Percentiles rank a stretch among this genome's conserved stretches.
Conservation (phyloP, 2,888 invertebrate genomes). For the Parnassius mnemosyne region DNA sequence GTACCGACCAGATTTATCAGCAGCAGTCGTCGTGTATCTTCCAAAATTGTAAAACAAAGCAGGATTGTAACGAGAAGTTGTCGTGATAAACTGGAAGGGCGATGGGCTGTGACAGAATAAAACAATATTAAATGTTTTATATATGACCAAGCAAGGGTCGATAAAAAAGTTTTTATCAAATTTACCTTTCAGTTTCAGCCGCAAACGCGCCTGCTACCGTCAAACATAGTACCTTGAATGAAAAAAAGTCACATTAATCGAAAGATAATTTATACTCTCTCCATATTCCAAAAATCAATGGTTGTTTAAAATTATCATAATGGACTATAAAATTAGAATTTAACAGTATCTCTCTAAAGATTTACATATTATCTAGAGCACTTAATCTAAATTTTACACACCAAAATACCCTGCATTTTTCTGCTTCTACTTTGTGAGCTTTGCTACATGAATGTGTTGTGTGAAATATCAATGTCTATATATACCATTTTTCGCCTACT, state of each 20-base stretch:
- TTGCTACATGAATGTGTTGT: slow-evolving; percentile 30
- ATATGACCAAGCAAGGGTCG: too few relatives aligned
- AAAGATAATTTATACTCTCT: slow-evolving; percentile 9
- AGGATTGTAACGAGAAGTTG: slow-evolving; percentile 21
- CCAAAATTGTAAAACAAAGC: slow-evolving; percentile 15
- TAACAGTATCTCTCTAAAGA: slow-evolving; percentile 15
- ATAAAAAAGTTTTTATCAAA: not conserved
- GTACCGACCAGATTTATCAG: slow-evolving; percentile 24
- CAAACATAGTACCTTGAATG: slow-evolving; percentile 26
- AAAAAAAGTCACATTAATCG: slow-evolving; percentile 14
- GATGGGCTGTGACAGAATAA: slow-evolving; percentile 14
- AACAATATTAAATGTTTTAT: not conserved
- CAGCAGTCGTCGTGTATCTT: slow-evolving; percentile 15
- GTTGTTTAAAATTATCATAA: slow-evolving; percentile 22
- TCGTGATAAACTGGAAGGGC: slow-evolving; percentile 20
- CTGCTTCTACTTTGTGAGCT: slow-evolving; percentile 28
- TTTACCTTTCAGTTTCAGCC: slow-evolving; percentile 24
- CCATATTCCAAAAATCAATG: slow-evolving; percentile 15
- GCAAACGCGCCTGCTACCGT: slow-evolving; percentile 24
- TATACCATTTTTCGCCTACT: slow-evolving; percentile 34
- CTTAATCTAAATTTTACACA: slow-evolving; percentile 28
- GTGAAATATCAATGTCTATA: slow-evolving; percentile 31
- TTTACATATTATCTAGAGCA: slow-evolving; percentile 28
- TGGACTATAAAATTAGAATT: slow-evolving; percentile 21
- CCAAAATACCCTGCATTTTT: slow-evolving; percentile 33